These are phyloP conservation scores for Poecile montanus DNA, from an alignment of 2,797 vertebrate genomes.

Conservation along the genomic window DNA sequence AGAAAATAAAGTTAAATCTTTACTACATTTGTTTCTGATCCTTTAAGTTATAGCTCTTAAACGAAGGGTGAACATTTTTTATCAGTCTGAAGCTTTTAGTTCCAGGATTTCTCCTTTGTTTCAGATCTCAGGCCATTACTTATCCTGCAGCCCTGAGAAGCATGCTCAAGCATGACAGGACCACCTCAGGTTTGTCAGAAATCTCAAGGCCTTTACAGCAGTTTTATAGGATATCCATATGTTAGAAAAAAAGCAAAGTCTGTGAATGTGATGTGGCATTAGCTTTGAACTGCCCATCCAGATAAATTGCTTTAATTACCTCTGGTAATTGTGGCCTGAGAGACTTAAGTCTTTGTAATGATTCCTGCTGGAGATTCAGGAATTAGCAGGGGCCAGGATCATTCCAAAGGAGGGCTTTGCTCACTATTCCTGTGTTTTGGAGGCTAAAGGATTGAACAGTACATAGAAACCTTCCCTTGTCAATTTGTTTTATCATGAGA, in stretches of 20 bases:
- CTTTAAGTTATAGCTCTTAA: not conserved
- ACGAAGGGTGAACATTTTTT: not conserved
- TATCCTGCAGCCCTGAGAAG: not conserved
- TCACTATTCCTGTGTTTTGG: not conserved
- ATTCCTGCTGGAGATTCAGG: not conserved
- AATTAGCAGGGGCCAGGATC: not conserved
- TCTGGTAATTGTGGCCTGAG: not conserved
- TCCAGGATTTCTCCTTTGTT: not conserved
- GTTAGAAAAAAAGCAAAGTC: not conserved
- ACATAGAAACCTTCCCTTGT: not conserved
- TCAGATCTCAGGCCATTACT: not conserved
- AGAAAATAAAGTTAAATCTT: not conserved
- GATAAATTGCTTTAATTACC: not conserved
- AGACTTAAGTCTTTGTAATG: not conserved
- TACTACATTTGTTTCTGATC: not conserved
- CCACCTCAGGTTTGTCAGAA: not conserved
- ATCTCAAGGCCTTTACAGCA: not conserved
- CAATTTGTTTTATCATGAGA: not conserved
- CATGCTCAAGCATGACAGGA: not conserved
- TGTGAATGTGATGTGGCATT: not conserved
- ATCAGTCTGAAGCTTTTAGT: not conserved
- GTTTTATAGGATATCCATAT: not conserved
- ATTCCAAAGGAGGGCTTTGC: not conserved
- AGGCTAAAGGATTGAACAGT: not conserved
- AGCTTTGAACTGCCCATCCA: not conserved